Percentiles rank a stretch among this genome's conserved stretches.
phyloP scores from a whole-genome alignment of 2,888 invertebrate species.

The Microctonus hyperodae region DNA sequence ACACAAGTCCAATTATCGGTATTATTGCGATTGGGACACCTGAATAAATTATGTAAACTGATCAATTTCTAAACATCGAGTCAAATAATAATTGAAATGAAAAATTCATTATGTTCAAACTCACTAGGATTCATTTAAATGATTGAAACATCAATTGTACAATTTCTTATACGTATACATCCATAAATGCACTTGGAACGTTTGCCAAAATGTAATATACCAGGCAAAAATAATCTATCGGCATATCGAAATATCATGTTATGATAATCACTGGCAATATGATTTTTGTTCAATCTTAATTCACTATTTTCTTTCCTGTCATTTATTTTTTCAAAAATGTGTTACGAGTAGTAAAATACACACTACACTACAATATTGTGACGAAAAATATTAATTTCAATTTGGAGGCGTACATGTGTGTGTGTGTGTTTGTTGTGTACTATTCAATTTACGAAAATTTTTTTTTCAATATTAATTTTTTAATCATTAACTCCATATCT shows the following conservation, averaged over 20 bases:
- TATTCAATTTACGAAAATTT: background rate
- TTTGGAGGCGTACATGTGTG: too few relatives aligned
- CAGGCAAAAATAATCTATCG: conserved; percentile 37
- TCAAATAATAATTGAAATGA: conserved; percentile 26
- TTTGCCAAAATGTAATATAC: conserved; percentile 39
- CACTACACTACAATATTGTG: conserved; percentile 44
- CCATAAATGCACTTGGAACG: conserved; percentile 55
- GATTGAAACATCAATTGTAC: conserved; percentile 43
- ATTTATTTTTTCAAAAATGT: conserved; percentile 33
- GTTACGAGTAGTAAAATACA: conserved; percentile 45
- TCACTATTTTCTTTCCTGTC: background rate
- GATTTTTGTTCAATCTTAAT: background rate
- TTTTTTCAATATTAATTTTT: conserved; percentile 36
- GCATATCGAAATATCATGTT: background rate
- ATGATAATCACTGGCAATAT: background rate
- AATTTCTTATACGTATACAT: conserved; percentile 41
- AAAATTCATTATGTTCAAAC: conserved; percentile 38
- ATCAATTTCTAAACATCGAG: conserved; percentile 55
- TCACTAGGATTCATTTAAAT: conserved; percentile 53
- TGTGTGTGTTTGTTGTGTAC: too few relatives aligned
- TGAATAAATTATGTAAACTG: conserved; percentile 48
- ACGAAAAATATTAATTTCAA: conserved; percentile 42
- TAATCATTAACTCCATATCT: conserved; percentile 22
- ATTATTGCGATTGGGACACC: conserved; percentile 46
- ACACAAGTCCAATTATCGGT: conserved; percentile 31